phyloP scores from a whole-genome alignment of 2,797 vertebrate genomes.

The Notamacropus eugenii region DNA sequence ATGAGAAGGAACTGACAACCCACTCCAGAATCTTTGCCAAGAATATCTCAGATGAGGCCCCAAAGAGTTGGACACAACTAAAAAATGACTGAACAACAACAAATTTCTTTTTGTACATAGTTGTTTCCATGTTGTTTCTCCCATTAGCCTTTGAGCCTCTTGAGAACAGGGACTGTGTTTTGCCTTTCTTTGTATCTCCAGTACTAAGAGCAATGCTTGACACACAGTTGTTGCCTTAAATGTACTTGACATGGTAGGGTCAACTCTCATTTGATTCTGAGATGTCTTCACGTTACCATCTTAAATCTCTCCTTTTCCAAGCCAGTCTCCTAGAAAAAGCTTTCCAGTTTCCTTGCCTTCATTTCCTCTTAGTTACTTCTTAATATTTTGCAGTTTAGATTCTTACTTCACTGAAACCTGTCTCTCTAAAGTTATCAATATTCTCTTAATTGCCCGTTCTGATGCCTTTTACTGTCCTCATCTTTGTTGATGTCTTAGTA shows the following conservation, averaged over 20 bases:
- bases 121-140: not conserved
- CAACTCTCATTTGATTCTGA: not conserved
- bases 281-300: not conserved
- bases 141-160: not conserved
- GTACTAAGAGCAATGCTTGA: not conserved
- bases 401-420: not conserved
- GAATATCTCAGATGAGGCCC: not conserved
- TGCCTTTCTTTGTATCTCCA: not conserved
- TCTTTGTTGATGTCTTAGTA: not conserved
- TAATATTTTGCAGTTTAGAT: not conserved
- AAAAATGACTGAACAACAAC: not conserved
- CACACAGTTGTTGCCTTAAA: not conserved
- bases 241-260: not conserved
- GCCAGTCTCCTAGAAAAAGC: not conserved
- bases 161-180: not conserved
- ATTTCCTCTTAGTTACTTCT: not conserved
- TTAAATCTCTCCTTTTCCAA: not conserved
- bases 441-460: not conserved
- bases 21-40: not conserved
- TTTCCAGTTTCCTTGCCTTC: not conserved
- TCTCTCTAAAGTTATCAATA: not conserved
- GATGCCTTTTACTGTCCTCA: not conserved
- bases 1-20: not conserved
- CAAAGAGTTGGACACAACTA: not conserved
- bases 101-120: not conserved